phyloP scores from a whole-genome alignment of 2,888 invertebrate species.

The Cryptus viduatorius region DNA sequence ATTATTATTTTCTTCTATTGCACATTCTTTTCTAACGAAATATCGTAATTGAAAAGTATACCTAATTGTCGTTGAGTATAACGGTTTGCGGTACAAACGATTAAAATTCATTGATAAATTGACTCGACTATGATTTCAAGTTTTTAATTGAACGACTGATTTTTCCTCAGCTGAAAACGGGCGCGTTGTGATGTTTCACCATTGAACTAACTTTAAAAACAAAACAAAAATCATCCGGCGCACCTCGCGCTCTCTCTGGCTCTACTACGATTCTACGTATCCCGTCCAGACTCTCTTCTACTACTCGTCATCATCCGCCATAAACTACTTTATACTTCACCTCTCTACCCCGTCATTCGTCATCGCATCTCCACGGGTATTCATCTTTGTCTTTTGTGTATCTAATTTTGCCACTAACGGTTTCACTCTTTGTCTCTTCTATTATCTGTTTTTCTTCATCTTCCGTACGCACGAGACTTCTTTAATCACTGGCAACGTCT shows the following conservation, averaged over 20 bases:
- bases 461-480: conserved; percentile 13
- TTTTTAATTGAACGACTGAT: conserved; percentile 70
- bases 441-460: conserved; percentile 22
- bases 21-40: conserved; percentile 8
- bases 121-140: conserved; percentile 15
- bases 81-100: not conserved
- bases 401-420: conserved; percentile 62
- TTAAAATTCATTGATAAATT: conserved; percentile 25
- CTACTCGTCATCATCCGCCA: conserved; percentile 60
- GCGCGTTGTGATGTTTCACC: conserved; percentile 68
- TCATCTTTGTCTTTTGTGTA: conserved; percentile 27
- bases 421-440: not conserved
- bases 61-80: not conserved
- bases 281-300: conserved; percentile 56
- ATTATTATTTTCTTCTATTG: conserved; percentile 44
- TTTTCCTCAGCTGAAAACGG: conserved; percentile 69
- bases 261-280: conserved; percentile 59
- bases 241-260: conserved; percentile 52
- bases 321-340: conserved; percentile 40
- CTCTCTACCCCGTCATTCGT: conserved; percentile 35
- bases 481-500: not conserved
- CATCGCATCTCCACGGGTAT: conserved; percentile 51
- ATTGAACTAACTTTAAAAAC: conserved; percentile 69
- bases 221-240: conserved; percentile 45
- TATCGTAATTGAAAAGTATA: not conserved